Percentiles rank a stretch among this genome's conserved stretches.
Evolutionary conservation across 2,888 invertebrate genomes (phyloP).

Genomic region (Himalopsyche kuldschensis): DNA sequence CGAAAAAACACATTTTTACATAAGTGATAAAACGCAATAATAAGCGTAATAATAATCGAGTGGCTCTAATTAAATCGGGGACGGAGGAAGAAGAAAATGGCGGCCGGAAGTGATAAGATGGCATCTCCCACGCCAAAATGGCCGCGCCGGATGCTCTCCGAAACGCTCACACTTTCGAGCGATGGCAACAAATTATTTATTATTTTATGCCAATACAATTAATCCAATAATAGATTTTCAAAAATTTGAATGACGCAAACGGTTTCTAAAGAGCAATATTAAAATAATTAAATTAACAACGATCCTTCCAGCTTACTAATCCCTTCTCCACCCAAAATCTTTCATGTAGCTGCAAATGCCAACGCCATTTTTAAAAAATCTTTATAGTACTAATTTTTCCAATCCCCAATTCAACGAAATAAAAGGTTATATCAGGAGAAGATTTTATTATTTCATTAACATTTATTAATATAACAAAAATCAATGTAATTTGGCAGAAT

Average conservation of each 20-base stretch:
- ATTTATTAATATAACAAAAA: too few relatives aligned
- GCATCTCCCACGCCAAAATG: slow-evolving; percentile 17
- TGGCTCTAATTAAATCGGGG: slow-evolving; percentile 36
- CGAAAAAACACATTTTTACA: background rate
- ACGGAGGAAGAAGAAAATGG: slow-evolving; percentile 30
- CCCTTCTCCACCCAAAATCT: too few relatives aligned
- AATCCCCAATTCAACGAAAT: too few relatives aligned
- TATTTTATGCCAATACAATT: background rate
- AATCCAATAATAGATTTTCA: background rate
- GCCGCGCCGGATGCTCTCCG: slow-evolving; percentile 28
- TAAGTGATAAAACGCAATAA: background rate
- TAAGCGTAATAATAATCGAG: background rate
- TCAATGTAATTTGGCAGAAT: too few relatives aligned
- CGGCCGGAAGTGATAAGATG: slow-evolving; percentile 37
- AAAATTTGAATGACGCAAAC: background rate
- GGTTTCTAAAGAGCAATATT: too few relatives aligned
- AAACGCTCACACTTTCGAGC: slow-evolving; percentile 15
- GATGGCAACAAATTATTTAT: background rate
- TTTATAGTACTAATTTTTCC: too few relatives aligned
- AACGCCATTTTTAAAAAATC: too few relatives aligned
- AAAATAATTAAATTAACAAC: too few relatives aligned
- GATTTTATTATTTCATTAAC: too few relatives aligned
- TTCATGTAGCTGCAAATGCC: too few relatives aligned
- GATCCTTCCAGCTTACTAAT: too few relatives aligned
- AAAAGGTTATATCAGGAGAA: too few relatives aligned